These are phyloP conservation scores for Lordiphosa clarofinis DNA, from an alignment of 1,140 invertebrate genomes.

Conservation along the genomic window DNA sequence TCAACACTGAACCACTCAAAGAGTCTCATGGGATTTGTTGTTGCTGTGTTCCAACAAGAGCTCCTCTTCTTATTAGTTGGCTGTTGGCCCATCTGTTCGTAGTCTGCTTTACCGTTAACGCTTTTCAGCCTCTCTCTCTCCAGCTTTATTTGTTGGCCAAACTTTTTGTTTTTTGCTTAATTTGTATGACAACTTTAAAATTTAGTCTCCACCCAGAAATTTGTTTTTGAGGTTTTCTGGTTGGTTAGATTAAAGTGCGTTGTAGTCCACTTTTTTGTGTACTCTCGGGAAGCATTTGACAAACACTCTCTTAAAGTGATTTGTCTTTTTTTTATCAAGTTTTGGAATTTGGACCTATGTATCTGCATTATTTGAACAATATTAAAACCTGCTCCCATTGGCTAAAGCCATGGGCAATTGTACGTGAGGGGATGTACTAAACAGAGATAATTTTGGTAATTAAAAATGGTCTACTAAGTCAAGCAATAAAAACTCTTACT, in stretches of 20 bases:
- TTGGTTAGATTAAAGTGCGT: conserved; percentile 56
- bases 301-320: conserved; percentile 13
- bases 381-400: conserved; percentile 36
- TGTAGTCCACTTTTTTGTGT: conserved; percentile 1
- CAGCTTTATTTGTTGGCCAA: conserved; percentile 7
- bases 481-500: no score
- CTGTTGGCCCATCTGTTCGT: conserved; percentile 40
- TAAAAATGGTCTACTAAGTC: no score
- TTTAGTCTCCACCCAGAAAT: conserved; percentile 57
- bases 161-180: conserved; percentile 16
- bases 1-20: conserved; percentile 15
- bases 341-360: conserved; percentile 10
- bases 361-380: conserved; percentile 12
- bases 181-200: conserved; percentile 49
- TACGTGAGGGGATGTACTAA: no score
- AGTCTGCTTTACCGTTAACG: conserved; percentile 54
- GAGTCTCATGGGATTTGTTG: conserved; percentile 10
- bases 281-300: conserved; percentile 2
- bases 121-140: conserved; percentile 35
- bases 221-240: conserved; percentile 46
- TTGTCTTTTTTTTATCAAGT: conserved; percentile 28
- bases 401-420: conserved; percentile 1
- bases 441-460: no score
- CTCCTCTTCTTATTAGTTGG: conserved; percentile 51
- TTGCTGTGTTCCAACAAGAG: conserved; percentile 45